Conservation (phyloP, 2,797 vertebrate genomes). For the Sarcophilus harrisii region DNA sequence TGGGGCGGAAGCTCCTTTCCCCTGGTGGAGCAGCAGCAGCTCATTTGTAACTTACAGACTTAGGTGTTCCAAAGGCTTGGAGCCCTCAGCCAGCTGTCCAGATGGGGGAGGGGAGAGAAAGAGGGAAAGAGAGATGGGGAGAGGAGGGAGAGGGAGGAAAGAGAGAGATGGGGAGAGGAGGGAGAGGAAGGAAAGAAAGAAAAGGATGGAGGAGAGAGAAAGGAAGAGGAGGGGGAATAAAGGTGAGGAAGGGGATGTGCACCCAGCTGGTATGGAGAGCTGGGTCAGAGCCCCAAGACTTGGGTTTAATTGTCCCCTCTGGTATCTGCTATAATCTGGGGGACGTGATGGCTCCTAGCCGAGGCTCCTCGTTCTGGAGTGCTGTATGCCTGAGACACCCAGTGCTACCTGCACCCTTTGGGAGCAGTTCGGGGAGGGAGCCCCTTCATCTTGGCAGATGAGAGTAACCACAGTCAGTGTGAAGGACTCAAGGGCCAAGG, state of each 20-base stretch:
- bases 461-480: background rate
- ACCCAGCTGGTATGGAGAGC: background rate
- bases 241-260: background rate
- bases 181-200: background rate
- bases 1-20: background rate
- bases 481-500: background rate
- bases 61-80: background rate
- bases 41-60: background rate
- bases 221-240: background rate
- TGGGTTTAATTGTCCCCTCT: background rate
- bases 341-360: no score
- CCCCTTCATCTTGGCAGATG: background rate
- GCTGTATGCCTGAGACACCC: background rate
- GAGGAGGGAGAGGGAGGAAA: background rate
- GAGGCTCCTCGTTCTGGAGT: background rate
- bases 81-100: background rate
- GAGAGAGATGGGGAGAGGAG: no score
- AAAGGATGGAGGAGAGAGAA: background rate
- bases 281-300: background rate
- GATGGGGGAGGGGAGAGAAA: no score
- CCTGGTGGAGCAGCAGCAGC: accelerated
- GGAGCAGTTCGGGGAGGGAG: background rate
- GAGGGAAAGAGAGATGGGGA: background rate
- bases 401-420: background rate
- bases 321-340: background rate